Evolutionary conservation across 1,140 invertebrate species (phyloP).

Genomic region (Carposina sasakii): DNA sequence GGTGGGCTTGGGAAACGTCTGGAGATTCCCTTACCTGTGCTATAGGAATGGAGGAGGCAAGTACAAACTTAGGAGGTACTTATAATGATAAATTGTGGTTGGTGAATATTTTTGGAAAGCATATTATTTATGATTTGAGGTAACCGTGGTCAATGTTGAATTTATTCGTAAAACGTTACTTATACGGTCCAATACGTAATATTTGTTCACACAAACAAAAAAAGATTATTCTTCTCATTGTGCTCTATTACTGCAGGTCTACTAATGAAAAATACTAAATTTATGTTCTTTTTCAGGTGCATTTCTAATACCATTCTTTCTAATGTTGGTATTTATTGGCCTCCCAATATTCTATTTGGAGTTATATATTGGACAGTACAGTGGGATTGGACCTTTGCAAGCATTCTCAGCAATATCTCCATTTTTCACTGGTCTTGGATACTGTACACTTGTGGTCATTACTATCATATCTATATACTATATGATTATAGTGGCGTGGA

Average conservation of each 20-base stretch:
- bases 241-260: no score
- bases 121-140: neutral
- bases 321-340: conserved; percentile 85
- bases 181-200: neutral
- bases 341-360: conserved; percentile 85
- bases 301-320: conserved; percentile 85
- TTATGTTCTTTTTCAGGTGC: conserved; percentile 75
- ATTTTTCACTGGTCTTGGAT: conserved; percentile 77
- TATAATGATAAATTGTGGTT: neutral
- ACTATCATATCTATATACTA: conserved; percentile 87
- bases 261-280: conserved; percentile 2
- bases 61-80: conserved; percentile 21
- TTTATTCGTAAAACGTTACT: neutral
- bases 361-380: conserved; percentile 78
- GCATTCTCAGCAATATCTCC: conserved; percentile 76
- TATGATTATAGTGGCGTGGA: conserved; percentile 88
- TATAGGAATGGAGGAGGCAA: conserved; percentile 88
- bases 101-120: neutral
- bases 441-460: conserved; percentile 83
- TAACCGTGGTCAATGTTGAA: neutral
- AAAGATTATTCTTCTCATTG: no score
- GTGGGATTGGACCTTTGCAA: conserved; percentile 74
- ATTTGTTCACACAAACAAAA: neutral
- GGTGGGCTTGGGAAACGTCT: conserved; percentile 91
- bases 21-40: conserved; percentile 89